These are phyloP conservation scores for Tenodera sinensis DNA, from an alignment of 2,888 invertebrate genomes.

Conservation along the genomic window DNA sequence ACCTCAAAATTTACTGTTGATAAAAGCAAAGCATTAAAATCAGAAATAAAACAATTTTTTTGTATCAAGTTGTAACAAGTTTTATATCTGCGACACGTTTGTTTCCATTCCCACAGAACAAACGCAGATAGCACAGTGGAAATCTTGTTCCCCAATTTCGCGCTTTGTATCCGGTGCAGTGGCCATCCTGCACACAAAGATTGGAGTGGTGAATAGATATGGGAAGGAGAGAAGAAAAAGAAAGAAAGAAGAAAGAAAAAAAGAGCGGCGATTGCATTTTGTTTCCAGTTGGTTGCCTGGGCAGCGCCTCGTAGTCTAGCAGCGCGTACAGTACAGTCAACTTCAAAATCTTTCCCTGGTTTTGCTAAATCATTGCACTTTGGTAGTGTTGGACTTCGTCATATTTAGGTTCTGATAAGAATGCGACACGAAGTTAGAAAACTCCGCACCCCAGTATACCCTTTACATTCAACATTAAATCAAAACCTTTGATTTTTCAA, in stretches of 20 bases:
- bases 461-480: no score
- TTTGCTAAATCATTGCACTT: no score
- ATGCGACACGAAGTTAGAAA: no score
- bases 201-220: neutral
- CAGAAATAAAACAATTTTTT: no score
- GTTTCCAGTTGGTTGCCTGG: neutral
- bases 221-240: neutral
- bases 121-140: neutral
- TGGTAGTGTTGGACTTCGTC: no score
- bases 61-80: neutral
- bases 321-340: neutral
- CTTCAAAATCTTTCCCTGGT: neutral
- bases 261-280: neutral
- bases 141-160: neutral
- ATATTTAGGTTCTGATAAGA: no score
- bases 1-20: no score
- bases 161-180: neutral
- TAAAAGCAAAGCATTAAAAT: no score
- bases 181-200: neutral
- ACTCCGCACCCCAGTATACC: no score
- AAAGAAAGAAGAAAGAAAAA: neutral
- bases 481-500: no score
- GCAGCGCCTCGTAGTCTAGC: neutral
- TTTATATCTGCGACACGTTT: neutral
- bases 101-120: no score